These are phyloP conservation scores for Coptotermes formosanus DNA, from an alignment of 1,140 invertebrate species.

Conservation along the genomic window DNA sequence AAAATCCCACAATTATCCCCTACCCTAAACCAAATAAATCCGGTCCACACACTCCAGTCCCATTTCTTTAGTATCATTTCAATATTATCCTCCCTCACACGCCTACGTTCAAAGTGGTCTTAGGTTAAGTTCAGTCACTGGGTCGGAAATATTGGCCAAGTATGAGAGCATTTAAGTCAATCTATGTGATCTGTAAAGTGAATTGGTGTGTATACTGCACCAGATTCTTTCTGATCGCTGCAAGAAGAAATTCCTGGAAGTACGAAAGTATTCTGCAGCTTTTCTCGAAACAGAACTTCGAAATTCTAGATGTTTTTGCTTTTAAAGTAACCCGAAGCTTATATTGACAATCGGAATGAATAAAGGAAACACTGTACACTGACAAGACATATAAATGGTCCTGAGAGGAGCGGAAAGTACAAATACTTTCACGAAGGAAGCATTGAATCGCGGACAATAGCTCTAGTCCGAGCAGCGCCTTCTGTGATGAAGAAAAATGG, in stretches of 20 bases:
- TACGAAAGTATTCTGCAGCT: background rate
- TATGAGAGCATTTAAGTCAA: too few relatives aligned
- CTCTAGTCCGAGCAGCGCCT: background rate
- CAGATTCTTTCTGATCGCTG: background rate
- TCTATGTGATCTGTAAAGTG: too few relatives aligned
- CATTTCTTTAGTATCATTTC: too few relatives aligned
- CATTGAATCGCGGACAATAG: constrained; percentile 5
- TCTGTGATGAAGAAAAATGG: constrained; percentile 9
- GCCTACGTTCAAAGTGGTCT: too few relatives aligned
- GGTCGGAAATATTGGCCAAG: too few relatives aligned
- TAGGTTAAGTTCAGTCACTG: too few relatives aligned
- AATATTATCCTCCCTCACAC: too few relatives aligned
- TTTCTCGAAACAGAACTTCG: background rate
- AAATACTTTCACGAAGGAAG: constrained; percentile 7
- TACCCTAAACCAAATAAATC: too few relatives aligned
- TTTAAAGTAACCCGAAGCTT: background rate
- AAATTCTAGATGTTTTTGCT: background rate
- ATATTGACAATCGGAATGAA: background rate
- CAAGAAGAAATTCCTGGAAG: background rate
- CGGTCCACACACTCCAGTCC: too few relatives aligned
- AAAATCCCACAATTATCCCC: too few relatives aligned
- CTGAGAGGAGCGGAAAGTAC: background rate
- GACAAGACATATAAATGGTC: background rate
- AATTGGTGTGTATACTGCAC: too few relatives aligned
- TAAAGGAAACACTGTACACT: background rate